Evolutionary conservation across 2,797 vertebrate species (phyloP), one percentile per base, ranked within the genome.

Genomic region (Phrynocephalus forsythii): DNA sequence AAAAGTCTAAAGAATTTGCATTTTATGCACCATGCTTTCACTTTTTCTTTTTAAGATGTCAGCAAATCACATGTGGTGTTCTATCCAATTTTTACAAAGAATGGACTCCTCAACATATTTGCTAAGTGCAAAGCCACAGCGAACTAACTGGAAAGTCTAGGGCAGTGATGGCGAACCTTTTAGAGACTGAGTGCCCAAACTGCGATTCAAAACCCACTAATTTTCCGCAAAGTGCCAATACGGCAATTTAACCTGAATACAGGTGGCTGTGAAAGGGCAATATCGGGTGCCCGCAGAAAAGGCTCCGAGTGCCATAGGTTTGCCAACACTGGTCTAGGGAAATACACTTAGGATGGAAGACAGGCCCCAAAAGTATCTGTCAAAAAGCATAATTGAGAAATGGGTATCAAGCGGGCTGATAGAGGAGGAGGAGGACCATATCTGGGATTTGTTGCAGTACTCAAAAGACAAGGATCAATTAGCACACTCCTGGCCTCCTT

Each of bases 381-480:
- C 83, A 77, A 77, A 83, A 87, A 78, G 81, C 30, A 63, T 71
- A 78, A 50, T 78, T 78, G 50, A 81, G n/a, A 67, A 87, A 63
- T 38, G 82, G 44, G 60, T 78, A 3, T 87, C 81, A 83, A 87
- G 75, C 48, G 67, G 69, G 66, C 63, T 83, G 60, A 48, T 87
- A 71, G 60, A 66, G 38, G 28, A 18, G 33, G 28, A 18, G 28
- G 30, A 79, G 78, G 71, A 87, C 78, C 60, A 83, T 75, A 79
- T 75, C 75, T 71, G 75, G 81, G 24, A 7, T 87, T 87, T 71
- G 81, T 71, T 83, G 75, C 50, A 56, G 50, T 71, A 79, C 30
- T 87, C 86, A 87, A 87, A 73, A 44, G 81, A 50, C n/a, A 78
- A 87, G 33, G 81, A 48, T 69, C 52, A 76, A 82, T 87, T 78